Evolutionary conservation across 2,797 vertebrate species (phyloP).

Genomic region (Clarias fuscus): DNA sequence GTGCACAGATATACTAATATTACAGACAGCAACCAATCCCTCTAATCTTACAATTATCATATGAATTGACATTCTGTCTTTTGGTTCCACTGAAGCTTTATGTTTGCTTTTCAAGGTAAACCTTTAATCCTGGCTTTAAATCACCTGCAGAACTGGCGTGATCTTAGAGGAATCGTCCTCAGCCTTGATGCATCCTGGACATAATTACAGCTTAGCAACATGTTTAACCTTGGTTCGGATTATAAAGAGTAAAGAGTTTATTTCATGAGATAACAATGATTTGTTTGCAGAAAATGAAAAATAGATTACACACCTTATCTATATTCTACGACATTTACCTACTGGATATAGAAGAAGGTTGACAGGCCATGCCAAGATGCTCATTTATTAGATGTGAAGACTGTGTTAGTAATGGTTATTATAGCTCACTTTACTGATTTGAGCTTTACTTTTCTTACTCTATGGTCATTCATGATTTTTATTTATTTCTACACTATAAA

Average conservation of each 20-base stretch:
- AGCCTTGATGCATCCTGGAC: neutral
- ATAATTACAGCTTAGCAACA: neutral
- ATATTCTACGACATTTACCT: too few relatives aligned
- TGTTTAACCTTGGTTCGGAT: neutral
- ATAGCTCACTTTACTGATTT: neutral
- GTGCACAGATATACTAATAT: neutral
- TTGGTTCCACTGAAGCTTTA: neutral
- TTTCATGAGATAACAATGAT: neutral
- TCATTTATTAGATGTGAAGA: neutral
- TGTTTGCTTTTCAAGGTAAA: slow-evolving; percentile 20
- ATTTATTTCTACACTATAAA: too few relatives aligned
- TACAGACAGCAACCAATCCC: neutral
- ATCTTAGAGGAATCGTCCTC: neutral
- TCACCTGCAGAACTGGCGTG: neutral
- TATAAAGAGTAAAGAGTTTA: neutral
- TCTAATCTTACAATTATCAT: neutral
- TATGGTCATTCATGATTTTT: too few relatives aligned
- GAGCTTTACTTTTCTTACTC: too few relatives aligned
- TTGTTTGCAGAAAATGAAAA: neutral
- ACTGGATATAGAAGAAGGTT: neutral
- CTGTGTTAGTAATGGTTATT: neutral
- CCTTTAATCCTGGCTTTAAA: neutral
- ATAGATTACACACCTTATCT: neutral
- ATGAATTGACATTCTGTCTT: neutral
- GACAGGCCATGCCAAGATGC: neutral